A percentile compares a stretch with the other conserved stretches of the same genome.
Conservation (phyloP, 2,888 invertebrate species). For the Eueremaeus valkanovi region DNA sequence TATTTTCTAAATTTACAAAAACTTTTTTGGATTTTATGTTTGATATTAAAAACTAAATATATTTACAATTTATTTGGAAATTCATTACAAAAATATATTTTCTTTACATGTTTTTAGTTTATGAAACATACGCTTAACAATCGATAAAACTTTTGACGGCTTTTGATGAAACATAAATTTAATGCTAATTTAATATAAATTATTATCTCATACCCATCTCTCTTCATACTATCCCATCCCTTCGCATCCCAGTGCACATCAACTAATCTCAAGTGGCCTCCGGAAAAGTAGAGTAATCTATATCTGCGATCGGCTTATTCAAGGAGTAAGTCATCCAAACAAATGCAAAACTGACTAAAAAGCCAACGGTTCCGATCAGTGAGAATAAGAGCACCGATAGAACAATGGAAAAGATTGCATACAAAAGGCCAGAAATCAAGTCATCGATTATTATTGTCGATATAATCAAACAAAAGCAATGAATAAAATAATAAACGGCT, state of each 20-base stretch:
- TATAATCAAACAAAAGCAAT: conserved; percentile 30
- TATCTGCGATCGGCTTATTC: conserved; percentile 25
- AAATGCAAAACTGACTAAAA: conserved; percentile 27
- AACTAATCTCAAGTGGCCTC: conserved; percentile 45
- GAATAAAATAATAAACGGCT: conserved; percentile 35
- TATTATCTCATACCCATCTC: too few species aligned
- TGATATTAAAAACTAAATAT: too few species aligned
- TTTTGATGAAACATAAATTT: not conserved
- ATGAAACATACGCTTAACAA: not conserved
- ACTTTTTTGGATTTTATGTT: too few species aligned
- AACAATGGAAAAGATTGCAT: conserved; percentile 12
- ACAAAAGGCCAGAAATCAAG: conserved; percentile 20
- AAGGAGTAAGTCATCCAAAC: conserved; percentile 32
- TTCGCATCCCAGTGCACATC: too few species aligned
- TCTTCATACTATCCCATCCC: too few species aligned
- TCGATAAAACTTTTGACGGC: not conserved
- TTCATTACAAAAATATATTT: not conserved
- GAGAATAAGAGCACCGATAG: conserved; percentile 22
- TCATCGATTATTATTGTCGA: conserved; percentile 28
- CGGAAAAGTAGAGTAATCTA: conserved; percentile 30
- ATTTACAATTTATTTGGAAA: not conserved
- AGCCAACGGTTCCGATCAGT: conserved; percentile 36
- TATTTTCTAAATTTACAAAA: too few species aligned
- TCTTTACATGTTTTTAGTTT: too few species aligned
- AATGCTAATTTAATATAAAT: not conserved